Evolutionary conservation across 2,113 vertebrate species (phyloP).

Genomic region (Agelaius phoeniceus): DNA sequence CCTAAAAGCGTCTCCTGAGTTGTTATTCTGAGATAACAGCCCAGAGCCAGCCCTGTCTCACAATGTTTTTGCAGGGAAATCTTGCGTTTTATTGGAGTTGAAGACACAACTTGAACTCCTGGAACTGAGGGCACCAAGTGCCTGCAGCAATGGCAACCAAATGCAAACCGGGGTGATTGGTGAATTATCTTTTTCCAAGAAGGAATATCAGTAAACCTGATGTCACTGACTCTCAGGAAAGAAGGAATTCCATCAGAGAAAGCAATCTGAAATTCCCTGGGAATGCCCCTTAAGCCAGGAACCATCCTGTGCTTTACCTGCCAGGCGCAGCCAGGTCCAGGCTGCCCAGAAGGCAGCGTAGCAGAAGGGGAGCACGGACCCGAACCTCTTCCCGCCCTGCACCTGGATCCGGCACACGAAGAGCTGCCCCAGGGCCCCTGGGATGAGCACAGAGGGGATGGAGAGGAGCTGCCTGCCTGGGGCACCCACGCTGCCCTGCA

Average conservation of each 20-base stretch:
- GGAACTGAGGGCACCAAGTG: background rate
- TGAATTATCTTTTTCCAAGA: background rate
- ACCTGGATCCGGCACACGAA: slow-evolving; percentile 84
- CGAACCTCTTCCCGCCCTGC: slow-evolving; percentile 75
- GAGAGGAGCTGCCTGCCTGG: slow-evolving; percentile 71
- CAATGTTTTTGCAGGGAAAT: background rate
- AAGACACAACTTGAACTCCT: background rate
- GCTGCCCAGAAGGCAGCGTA: slow-evolving; percentile 84
- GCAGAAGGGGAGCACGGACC: slow-evolving; percentile 80
- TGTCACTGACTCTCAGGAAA: background rate
- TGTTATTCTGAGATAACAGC: background rate
- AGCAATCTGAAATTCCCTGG: background rate
- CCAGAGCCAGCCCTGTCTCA: background rate
- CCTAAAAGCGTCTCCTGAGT: background rate
- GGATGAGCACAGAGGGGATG: slow-evolving; percentile 84
- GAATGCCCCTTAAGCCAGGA: rapidly evolving
- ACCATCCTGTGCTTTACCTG: slow-evolving; percentile 67
- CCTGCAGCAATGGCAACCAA: background rate
- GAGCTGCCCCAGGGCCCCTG: slow-evolving; percentile 81
- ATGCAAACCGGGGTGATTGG: background rate
- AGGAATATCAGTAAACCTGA: background rate
- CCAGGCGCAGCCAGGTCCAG: slow-evolving; percentile 87
- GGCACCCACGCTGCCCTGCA: slow-evolving; percentile 58
- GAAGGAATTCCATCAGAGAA: background rate
- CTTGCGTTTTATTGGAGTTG: background rate